phyloP scores from a whole-genome alignment of 2,113 vertebrate genomes.

The Oryzias woworae region DNA sequence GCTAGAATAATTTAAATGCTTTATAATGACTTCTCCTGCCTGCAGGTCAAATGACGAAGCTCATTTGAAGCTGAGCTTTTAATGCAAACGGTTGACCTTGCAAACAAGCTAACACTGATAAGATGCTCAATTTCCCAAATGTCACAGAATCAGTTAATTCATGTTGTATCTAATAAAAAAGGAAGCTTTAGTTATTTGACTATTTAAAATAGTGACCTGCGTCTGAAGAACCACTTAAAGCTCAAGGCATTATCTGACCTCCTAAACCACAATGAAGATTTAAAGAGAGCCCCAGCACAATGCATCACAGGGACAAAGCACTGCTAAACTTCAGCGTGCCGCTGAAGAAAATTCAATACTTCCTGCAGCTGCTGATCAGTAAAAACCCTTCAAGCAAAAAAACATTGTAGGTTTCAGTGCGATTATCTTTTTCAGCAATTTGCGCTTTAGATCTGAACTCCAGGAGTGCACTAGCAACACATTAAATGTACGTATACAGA shows the following conservation, averaged over 20 bases:
- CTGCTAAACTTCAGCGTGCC: conserved; percentile 9
- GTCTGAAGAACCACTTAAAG: conserved; percentile 36
- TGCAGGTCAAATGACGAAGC: conserved; percentile 3
- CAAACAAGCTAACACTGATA: conserved; percentile 18
- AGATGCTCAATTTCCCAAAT: conserved; percentile 13
- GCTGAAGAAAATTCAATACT: conserved; percentile 18
- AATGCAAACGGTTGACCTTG: conserved; percentile 20
- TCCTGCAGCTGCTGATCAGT: conserved; percentile 19
- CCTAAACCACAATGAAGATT: conserved; percentile 34
- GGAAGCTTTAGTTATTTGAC: conserved; percentile 2
- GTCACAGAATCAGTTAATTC: conserved; percentile 34
- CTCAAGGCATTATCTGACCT: conserved; percentile 20
- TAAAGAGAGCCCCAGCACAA: conserved; percentile 24
- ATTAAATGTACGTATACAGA: no score
- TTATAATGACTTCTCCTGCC: not conserved
- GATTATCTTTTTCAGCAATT: not conserved
- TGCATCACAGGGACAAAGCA: conserved; percentile 30
- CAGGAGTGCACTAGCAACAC: no score
- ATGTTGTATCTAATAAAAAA: conserved; percentile 15
- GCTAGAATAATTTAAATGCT: conserved; percentile 7
- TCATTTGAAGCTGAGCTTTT: conserved; percentile 10
- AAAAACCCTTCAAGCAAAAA: conserved; percentile 18
- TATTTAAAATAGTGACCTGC: conserved; percentile 19
- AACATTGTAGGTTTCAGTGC: not conserved
- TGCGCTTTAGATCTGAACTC: not conserved